phyloP scores from a whole-genome alignment of 2,888 invertebrate species.

The Formica aserva region DNA sequence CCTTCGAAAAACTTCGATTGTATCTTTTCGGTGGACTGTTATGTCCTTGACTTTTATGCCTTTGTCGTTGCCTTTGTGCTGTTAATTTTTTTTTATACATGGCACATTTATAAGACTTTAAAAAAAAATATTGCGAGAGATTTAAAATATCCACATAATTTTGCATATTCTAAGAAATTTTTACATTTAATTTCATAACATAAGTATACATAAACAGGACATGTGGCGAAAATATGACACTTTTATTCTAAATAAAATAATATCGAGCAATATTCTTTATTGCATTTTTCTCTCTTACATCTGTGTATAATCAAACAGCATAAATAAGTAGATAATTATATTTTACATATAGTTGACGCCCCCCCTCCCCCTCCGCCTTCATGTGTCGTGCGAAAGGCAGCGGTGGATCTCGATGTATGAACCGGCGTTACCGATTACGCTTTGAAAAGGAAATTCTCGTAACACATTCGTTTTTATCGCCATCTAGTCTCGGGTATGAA shows the following conservation, averaged over 20 bases:
- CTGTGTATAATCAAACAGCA: neutral
- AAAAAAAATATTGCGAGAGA: neutral
- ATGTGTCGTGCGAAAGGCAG: neutral
- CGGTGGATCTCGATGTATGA: conserved; percentile 8
- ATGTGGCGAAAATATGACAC: neutral
- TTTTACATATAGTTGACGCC: neutral
- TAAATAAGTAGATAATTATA: conserved; percentile 2
- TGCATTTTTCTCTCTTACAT: neutral
- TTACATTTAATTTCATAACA: too few species aligned
- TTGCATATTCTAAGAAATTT: too few species aligned
- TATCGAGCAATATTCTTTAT: neutral
- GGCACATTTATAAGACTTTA: too few species aligned
- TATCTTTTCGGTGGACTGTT: conserved; percentile 6
- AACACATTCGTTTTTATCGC: conserved; percentile 85
- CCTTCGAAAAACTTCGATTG: neutral
- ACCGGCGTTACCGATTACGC: conserved; percentile 64
- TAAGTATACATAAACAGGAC: neutral
- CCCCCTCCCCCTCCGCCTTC: too few species aligned
- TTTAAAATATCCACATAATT: neutral
- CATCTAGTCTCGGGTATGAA: conserved; percentile 76
- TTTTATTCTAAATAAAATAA: neutral
- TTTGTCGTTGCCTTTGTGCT: neutral
- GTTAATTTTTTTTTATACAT: neutral
- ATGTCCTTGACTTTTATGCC: neutral
- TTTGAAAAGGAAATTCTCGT: conserved; percentile 85